These are phyloP conservation scores for Gavia stellata DNA, from an alignment of 2,113 vertebrate species.

Conservation along the genomic window DNA sequence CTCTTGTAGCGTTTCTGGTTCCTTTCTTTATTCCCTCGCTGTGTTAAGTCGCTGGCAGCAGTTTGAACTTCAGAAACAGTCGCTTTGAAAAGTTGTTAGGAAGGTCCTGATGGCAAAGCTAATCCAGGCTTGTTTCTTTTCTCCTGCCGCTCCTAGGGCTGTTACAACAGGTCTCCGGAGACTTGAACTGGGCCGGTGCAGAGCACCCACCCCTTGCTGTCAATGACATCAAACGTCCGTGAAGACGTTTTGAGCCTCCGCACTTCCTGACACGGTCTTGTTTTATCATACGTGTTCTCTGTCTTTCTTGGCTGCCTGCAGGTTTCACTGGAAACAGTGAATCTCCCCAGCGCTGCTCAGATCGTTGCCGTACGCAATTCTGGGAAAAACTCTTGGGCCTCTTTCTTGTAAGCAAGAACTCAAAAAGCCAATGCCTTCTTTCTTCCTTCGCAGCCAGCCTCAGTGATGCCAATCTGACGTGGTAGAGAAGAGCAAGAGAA, in stretches of 20 bases:
- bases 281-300: neutral
- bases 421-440: neutral
- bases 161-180: neutral
- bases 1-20: fast-evolving
- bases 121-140: fast-evolving
- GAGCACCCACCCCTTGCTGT: neutral
- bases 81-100: neutral
- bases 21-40: neutral
- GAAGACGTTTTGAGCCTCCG: neutral
- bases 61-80: neutral
- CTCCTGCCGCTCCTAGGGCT: neutral
- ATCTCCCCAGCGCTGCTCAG: neutral
- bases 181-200: neutral
- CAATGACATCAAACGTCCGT: neutral
- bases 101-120: neutral
- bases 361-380: fast-evolving
- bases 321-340: neutral
- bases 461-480: neutral
- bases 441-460: neutral
- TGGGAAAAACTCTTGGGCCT: neutral
- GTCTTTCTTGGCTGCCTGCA: neutral
- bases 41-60: fast-evolving
- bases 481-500: neutral
- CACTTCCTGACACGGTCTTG: constrained; percentile 42
- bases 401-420: neutral